Evolutionary conservation across 2,888 invertebrate species (phyloP), one percentile per base, ranked within the genome.

Genomic region (Napeogenes sylphis): DNA sequence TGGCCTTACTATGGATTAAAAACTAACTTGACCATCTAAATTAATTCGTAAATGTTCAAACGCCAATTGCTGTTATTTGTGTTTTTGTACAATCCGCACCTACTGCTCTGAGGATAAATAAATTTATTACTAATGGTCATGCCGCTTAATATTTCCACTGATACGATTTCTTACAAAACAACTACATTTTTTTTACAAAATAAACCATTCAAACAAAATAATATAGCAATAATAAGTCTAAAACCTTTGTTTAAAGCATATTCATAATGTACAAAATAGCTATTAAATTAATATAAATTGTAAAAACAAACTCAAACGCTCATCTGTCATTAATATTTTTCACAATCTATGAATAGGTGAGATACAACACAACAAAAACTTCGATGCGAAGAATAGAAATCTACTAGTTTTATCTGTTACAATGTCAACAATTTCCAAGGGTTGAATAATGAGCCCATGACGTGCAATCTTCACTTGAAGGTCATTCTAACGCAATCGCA

Each of bases 401-500:
- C 89, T 90, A 87, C 87, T 87, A 85, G 84, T 86, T 81, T 84
- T 86, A 88, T 86, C 85, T 78, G 59, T 56, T 78, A 76, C 76
- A 79, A 86, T 89, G 85, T 84, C 75, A 75, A 77, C 74, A 78
- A 81, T 77, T 79, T 80, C 78, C 78, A 76, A 79, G 80, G 76
- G 77, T 82, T 82, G 87, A 88, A 88, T 89, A 90, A 90, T 89
- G 84, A 87, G 82, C 82, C 77, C 75, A 78, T 75, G 76, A 76
- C 82, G 78, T 79, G 72, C 80, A 42, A 79, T 77, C 81, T 86
- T 87, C 84, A 82, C 77, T 76, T 71, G 71, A 66, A 68, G 67
- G 71, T 73, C 76, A 80, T 76, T 72, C 81, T 79, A 82, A 81
- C 79, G 79, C 82, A 75, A 78, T 75, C 77, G 73, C 67, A 76